Conservation (phyloP, 1,140 invertebrate genomes). For the Brevipalpus yothersi region DNA sequence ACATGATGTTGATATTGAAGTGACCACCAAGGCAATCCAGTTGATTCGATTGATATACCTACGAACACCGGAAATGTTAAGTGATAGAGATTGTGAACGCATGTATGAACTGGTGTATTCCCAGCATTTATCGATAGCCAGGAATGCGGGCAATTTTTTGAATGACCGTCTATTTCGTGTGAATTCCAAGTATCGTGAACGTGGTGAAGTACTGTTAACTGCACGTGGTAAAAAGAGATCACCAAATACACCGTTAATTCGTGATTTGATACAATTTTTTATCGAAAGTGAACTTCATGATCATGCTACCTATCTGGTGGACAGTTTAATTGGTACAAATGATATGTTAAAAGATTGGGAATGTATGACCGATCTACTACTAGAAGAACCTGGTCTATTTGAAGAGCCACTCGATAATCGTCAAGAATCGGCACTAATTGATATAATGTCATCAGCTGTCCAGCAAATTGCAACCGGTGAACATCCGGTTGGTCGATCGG, state of each 20-base stretch:
- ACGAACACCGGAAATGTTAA: slow-evolving; percentile 81
- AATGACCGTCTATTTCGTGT: slow-evolving; percentile 76
- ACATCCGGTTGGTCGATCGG: slow-evolving; percentile 75
- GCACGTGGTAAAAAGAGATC: slow-evolving; percentile 66
- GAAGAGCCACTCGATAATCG: slow-evolving; percentile 71
- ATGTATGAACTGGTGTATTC: slow-evolving; percentile 98
- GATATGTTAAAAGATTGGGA: slow-evolving; percentile 99
- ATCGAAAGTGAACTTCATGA: slow-evolving; percentile 62
- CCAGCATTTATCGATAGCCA: slow-evolving; percentile 71
- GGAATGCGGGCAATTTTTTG: slow-evolving; percentile 91
- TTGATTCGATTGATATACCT: slow-evolving; percentile 79
- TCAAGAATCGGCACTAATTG: slow-evolving; percentile 79
- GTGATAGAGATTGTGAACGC: slow-evolving; percentile 94
- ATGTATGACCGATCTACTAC: slow-evolving; percentile 88
- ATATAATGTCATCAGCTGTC: slow-evolving; percentile 94
- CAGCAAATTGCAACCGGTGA: slow-evolving; percentile 89
- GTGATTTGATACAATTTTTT: slow-evolving; percentile 91
- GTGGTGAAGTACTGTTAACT: slow-evolving; percentile 40
- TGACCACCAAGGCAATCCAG: slow-evolving; percentile 85
- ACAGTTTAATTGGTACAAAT: slow-evolving; percentile 95
- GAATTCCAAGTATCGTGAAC: slow-evolving; percentile 40
- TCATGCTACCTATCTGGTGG: slow-evolving; percentile 71
- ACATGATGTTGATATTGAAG: slow-evolving; percentile 85
- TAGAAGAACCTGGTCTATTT: slow-evolving; percentile 70
- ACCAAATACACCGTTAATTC: slow-evolving; percentile 75